A percentile compares a stretch with the other conserved stretches of the same genome.
Evolutionary conservation across 2,113 vertebrate genomes (phyloP).

Genomic region (Pelecanus crispus): DNA sequence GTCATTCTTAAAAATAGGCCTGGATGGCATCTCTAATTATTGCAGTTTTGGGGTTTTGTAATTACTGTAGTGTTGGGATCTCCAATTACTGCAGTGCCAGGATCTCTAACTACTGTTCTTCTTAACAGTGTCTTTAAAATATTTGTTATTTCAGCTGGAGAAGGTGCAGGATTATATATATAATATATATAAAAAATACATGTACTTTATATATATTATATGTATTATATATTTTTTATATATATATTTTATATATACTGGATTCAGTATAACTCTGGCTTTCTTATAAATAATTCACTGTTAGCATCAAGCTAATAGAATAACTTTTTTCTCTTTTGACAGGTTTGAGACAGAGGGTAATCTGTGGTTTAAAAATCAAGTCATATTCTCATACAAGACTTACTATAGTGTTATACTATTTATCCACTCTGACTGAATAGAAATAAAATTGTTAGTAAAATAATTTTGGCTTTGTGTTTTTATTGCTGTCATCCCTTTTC

Average conservation of each 20-base stretch:
- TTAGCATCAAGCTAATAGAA: not conserved
- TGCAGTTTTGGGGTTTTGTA: not conserved
- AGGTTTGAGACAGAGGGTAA: not conserved
- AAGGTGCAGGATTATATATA: no score
- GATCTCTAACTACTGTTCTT: not conserved
- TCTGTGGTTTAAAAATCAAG: not conserved
- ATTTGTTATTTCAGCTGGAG: not conserved
- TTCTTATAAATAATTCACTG: not conserved
- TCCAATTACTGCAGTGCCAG: not conserved
- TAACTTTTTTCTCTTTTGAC: not conserved
- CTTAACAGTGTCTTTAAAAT: not conserved
- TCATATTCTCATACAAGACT: not conserved
- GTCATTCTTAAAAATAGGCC: not conserved
- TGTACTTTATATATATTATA: no score
- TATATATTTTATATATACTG: no score
- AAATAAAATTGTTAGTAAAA: not conserved
- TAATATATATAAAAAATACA: no score
- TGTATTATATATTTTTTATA: no score
- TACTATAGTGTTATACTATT: not conserved
- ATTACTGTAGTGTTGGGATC: not conserved
- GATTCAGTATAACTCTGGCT: not conserved
- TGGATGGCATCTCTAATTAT: not conserved
- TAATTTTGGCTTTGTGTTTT: not conserved
- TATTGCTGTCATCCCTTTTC: not conserved
- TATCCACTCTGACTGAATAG: not conserved